A percentile compares a stretch with the other conserved stretches of the same genome.
phyloP scores from a whole-genome alignment of 2,113 vertebrate genomes.

The Daboia siamensis region DNA sequence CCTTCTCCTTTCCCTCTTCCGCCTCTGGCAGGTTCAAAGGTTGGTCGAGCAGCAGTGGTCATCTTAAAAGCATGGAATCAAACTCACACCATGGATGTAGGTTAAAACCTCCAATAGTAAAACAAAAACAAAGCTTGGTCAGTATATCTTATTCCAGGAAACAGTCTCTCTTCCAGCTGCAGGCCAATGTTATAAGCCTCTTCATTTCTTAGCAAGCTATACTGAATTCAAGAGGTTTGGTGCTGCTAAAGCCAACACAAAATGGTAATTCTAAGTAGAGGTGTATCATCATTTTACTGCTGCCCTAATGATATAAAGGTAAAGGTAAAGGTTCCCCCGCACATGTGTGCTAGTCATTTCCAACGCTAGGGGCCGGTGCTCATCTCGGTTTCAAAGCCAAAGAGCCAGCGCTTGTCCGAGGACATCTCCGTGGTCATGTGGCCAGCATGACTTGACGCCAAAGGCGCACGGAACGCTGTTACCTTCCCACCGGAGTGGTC shows the following conservation, averaged over 20 bases:
- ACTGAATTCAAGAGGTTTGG: background rate
- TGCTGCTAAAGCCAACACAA: background rate
- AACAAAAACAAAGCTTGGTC: background rate
- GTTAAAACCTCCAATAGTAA: background rate
- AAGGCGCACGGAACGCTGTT: too few relatives aligned
- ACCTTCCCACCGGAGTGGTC: too few relatives aligned
- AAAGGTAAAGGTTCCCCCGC: too few relatives aligned
- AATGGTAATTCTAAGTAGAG: background rate
- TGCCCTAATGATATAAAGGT: background rate
- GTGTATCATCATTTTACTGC: too few relatives aligned
- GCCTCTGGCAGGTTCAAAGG: conserved; percentile 94
- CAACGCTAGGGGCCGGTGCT: too few relatives aligned
- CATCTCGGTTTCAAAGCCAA: too few relatives aligned
- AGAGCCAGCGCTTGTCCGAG: too few relatives aligned
- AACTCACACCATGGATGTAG: background rate
- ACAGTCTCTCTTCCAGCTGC: background rate
- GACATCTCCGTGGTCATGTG: too few relatives aligned
- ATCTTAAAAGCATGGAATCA: conserved; percentile 70
- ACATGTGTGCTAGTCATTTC: too few relatives aligned
- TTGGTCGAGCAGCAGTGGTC: conserved; percentile 96
- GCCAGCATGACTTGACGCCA: too few relatives aligned
- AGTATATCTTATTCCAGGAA: background rate
- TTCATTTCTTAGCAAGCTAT: background rate
- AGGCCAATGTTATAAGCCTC: background rate
- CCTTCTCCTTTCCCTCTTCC: conserved; percentile 97